Base-by-base conservation (phyloP, 35 echinoderm and acorn worm species). In the Apostichopus japonicus region DNA sequence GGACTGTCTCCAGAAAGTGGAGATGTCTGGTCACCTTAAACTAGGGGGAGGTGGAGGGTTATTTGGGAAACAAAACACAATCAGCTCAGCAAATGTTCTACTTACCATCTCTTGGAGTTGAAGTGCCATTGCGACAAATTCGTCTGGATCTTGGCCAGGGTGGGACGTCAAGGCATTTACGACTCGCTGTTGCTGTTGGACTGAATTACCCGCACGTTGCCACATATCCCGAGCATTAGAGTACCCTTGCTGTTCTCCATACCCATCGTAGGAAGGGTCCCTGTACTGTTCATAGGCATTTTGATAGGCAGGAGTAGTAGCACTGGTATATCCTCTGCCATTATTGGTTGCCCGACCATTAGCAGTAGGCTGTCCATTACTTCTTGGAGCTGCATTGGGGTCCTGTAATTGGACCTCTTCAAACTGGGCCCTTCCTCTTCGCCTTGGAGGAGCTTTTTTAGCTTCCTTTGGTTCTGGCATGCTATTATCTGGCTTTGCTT, bases 71-170 rank as follows among this genome's bases (percentile, higher is more conserved):
- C 2, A 44, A 44, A 44, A 44, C 33, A 44, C 33, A 44, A 44
- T 44, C 33, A 44, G 3, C 33, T 44, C 33, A 44, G 33, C 33
- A 44, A 44, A 44, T 44, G 33, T 44, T 44, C 33, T 72, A 25
- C 88, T 91, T 92, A 96, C 95, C 95, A 97, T 94, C 90, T 97
- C 93, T 65, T 97, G 93, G 53, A 97, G 72, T 71, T 97, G 93
- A 23, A 94, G 57, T 1, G 95, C 95, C 93, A 97, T 96, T 23
- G 95, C 92, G 11, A 94, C 65, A 78, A 96, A 96, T 84, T 94
- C 93, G 90, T 97, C 93, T 54, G 93, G 93, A 77, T 94, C 90
- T 83, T 97, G 91, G 61, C 86, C 81, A 21, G 93, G 93, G 13
- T 94, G 91, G 55, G 93, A 76, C 6, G 63, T 77, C 59, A 94